phyloP scores from a whole-genome alignment of 2,888 invertebrate species.

The Chrysina gloriosa region DNA sequence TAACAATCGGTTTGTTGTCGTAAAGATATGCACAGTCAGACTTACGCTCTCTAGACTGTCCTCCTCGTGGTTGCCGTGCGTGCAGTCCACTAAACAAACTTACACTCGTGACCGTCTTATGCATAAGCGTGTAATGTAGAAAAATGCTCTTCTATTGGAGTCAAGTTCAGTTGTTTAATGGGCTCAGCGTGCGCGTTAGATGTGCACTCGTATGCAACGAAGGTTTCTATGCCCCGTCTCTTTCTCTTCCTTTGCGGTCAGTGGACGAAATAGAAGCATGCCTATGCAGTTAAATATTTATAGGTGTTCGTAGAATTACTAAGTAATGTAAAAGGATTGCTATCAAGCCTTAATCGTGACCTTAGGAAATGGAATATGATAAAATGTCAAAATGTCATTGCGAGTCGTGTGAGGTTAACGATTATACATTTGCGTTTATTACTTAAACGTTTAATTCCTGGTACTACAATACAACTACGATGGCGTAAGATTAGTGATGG shows the following conservation, averaged over 20 bases:
- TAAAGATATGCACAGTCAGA: not conserved
- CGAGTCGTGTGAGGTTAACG: too few species aligned
- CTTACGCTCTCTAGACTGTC: not conserved
- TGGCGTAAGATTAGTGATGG: too few species aligned
- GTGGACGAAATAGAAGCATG: not conserved
- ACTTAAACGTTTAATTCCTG: too few species aligned
- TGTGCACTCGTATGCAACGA: not conserved
- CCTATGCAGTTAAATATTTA: not conserved
- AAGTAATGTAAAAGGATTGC: too few species aligned
- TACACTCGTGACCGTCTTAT: conserved; percentile 26
- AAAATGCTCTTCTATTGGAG: conserved; percentile 27
- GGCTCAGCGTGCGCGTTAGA: conserved; percentile 11
- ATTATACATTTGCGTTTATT: too few species aligned
- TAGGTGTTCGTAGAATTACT: not conserved
- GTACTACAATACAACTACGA: too few species aligned
- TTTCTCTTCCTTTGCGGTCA: not conserved
- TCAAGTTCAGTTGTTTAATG: conserved; percentile 33
- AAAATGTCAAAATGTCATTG: too few species aligned
- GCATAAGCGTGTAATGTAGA: conserved; percentile 27
- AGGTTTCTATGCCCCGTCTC: conserved; percentile 6
- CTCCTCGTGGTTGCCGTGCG: not conserved
- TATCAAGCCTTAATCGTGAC: too few species aligned
- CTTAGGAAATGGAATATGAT: too few species aligned
- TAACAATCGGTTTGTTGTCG: not conserved
- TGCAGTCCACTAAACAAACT: not conserved